Base-by-base conservation (phyloP, 2,797 vertebrate species). In the Gymnoscopelus braueri region DNA sequence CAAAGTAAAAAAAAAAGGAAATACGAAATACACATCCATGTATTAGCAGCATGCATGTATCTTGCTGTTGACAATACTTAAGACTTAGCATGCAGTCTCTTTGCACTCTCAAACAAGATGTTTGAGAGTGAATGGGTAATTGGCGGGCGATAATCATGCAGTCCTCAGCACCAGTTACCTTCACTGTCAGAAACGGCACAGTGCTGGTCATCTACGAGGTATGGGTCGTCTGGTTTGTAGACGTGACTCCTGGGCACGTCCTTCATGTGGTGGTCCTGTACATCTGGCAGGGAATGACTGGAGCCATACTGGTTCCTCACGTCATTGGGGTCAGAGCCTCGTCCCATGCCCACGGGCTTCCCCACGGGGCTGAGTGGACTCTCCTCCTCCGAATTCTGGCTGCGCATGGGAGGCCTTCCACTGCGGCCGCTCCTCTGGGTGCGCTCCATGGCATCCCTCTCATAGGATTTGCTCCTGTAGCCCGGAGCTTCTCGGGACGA, bases 171-270 rank as follows among this genome's bases (percentile, higher is more conserved):
- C 79, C 92, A 95, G 91, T 99, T 99, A 99, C 98, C 98, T 99
- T 99, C 98, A 14, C 98, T 99, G 95, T 99, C 98, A 55, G 98
- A 99, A 87, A 99, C 98, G 87, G 98, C 98, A 92, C 97, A 98
- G 86, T 99, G 97, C 91, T 97, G 93, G 92, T 99, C 98, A 72
- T 99, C 98, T 88, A 98, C 94, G 78, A 97, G 93, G 92, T 99
- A 99, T 80, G 95, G 95, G 84, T 99, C 98, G 76, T 99, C 98
- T 51, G 96, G 97, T 91, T 98, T 98, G 92, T 98, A 97, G 15
- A 95, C 89, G 87, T 98, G 96, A 93, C 96, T 97, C 91, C 96
- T 97, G 52, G 97, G 96, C 80, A 97, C 92, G 13, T 98, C 97
- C 92, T 97, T 98, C 85, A 95, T 95, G 79, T 98, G 96, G 83